Evolutionary conservation across 1,140 invertebrate genomes (phyloP), one percentile per base, ranked within the genome.

Genomic region (Drosophila gunungcola): DNA sequence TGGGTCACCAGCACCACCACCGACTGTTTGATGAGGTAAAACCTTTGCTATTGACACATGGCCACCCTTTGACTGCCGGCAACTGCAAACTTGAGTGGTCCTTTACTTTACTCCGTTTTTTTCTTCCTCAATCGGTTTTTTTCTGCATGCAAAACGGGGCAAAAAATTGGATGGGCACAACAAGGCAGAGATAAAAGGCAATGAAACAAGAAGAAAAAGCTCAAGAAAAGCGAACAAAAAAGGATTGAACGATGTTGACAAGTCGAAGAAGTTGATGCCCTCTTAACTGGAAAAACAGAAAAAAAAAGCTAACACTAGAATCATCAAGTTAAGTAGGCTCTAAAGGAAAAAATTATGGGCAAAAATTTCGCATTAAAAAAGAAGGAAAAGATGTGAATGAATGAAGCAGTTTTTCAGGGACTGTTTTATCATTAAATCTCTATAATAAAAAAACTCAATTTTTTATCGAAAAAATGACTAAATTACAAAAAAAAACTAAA

Each of bases 1-100:
- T 83, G 80, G 75, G 80, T 84, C 80, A 76, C 34, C 61, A 38
- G 16, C 67, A 51, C 38, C 34, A 16, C 49, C 49, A 21, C 32
- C 49, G 13, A 75, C 64, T 78, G 75, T 78, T 77, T 78, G 75
- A 78, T 60, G 73, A 75, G 73, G 48, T 57, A 53, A 39, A 70
- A 53, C 55, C 63, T 41, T 34, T 63, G 57, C 43, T 70, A 78
- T 70, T 78, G 75, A 78, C 75, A 78, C 46, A 61, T 43, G 52
- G 25, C 52, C 29, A 32, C 16, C 16, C 32, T 70, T 55, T 57
- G 36, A 49, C 41, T 41, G 34, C 6, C 38, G 46, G 51, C 21
- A 21, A 41, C 55, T 73, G 70, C 56, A 63, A 73, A 57, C 70
- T 48, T 52, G 41, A 75, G 42, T 34, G 51, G 45, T 52, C 41